These are phyloP conservation scores for Macroramphosus scolopax DNA, from an alignment of 2,797 vertebrate species.

Conservation along the genomic window DNA sequence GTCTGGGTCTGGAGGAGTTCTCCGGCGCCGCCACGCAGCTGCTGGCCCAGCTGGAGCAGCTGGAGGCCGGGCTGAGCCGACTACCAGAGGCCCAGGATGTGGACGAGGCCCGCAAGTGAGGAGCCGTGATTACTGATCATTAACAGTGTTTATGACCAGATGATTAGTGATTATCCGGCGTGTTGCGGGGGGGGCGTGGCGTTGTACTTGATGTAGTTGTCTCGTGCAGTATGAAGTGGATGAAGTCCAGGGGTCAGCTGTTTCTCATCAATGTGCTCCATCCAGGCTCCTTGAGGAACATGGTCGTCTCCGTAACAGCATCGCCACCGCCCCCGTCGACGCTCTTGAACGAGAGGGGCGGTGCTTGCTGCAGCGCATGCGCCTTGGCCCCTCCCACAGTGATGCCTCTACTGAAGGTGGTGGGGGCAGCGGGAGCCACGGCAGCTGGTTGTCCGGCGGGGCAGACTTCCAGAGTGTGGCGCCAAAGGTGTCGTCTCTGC, in stretches of 20 bases:
- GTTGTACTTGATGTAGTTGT: too few species aligned
- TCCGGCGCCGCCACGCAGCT: constrained; percentile 91
- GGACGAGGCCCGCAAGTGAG: constrained; percentile 87
- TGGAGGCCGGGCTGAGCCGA: constrained; percentile 90
- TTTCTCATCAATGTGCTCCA: too few species aligned
- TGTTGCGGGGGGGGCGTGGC: too few species aligned
- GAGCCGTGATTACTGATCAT: neutral
- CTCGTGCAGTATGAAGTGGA: too few species aligned
- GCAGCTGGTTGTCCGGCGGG: constrained; percentile 92
- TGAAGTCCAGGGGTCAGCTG: too few species aligned
- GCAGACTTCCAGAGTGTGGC: constrained; percentile 96
- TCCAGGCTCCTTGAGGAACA: constrained; percentile 91
- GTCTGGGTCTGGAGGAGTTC: constrained; percentile 95
- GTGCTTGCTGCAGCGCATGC: constrained; percentile 92
- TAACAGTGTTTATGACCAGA: too few species aligned
- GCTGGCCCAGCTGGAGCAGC: constrained; percentile 90
- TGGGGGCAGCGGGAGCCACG: constrained; percentile 81
- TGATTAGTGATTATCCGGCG: too few species aligned
- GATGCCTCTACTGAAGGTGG: constrained; percentile 63
- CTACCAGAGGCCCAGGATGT: constrained; percentile 90
- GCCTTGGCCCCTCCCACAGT: constrained; percentile 73
- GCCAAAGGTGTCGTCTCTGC: constrained; percentile 90
- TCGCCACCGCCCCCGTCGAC: constrained; percentile 92
- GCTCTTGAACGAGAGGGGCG: constrained; percentile 92
- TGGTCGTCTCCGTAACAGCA: constrained; percentile 89